These are phyloP conservation scores for Oophaga pumilio DNA, from an alignment of 2,113 vertebrate species.

Conservation along the genomic window DNA sequence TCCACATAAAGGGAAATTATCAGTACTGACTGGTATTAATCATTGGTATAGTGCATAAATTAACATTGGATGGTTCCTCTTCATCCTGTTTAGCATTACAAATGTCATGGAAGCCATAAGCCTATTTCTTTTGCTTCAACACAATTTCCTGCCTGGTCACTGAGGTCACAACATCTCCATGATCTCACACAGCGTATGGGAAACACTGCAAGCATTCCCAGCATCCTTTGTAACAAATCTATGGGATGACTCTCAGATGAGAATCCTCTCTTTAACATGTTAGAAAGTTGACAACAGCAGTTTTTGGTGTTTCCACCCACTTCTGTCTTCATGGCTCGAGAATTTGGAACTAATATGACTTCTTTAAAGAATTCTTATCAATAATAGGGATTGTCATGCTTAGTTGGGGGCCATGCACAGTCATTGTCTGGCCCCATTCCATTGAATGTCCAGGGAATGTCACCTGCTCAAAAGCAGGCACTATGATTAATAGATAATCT, in stretches of 20 bases:
- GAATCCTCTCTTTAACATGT: neutral
- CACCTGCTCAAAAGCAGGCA: neutral
- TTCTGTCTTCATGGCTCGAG: neutral
- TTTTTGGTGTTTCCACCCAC: neutral
- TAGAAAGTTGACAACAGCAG: neutral
- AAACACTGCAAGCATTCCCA: neutral
- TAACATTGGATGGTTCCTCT: neutral
- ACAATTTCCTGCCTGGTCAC: neutral
- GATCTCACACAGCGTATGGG: neutral
- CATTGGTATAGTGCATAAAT: neutral
- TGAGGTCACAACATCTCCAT: neutral
- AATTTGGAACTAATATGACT: neutral
- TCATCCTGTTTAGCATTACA: neutral
- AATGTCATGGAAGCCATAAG: neutral
- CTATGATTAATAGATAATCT: conserved; percentile 4
- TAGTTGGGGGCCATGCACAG: neutral
- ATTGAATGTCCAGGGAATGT: neutral
- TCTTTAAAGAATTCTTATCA: neutral
- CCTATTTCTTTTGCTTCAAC: neutral
- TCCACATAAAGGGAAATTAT: neutral
- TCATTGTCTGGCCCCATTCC: neutral
- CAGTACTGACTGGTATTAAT: neutral
- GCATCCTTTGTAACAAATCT: neutral
- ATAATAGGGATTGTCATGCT: conserved; percentile 11
- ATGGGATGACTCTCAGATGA: neutral